These are phyloP conservation scores for Paradoxurus hermaphroditus DNA, from an alignment of 2,113 vertebrate genomes.

Conservation along the genomic window DNA sequence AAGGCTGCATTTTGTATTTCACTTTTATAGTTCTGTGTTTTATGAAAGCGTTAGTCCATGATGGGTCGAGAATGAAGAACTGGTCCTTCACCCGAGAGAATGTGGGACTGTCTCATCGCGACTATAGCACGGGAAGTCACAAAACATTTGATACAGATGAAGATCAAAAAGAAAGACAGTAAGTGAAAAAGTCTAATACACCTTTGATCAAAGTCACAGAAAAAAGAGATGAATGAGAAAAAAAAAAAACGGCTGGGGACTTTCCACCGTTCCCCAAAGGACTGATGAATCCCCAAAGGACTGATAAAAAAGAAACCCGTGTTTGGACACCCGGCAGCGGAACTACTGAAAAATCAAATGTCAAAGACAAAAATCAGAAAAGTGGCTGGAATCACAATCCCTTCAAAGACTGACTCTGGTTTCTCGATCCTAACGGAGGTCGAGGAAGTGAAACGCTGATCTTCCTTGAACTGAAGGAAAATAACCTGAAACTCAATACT, in stretches of 20 bases:
- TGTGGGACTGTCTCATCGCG: neutral
- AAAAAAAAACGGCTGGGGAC: neutral
- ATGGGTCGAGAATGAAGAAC: neutral
- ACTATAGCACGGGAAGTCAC: neutral
- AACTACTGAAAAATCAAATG: neutral
- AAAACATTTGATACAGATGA: neutral
- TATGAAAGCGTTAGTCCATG: neutral
- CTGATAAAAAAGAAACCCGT: neutral
- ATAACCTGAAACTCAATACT: neutral
- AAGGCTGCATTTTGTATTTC: neutral
- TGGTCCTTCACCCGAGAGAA: neutral
- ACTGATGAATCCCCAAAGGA: neutral
- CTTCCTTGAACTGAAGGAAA: neutral
- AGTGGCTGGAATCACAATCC: too few relatives aligned
- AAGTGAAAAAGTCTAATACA: neutral
- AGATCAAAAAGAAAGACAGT: neutral
- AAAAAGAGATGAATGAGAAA: neutral
- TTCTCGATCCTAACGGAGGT: neutral
- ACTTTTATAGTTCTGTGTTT: neutral
- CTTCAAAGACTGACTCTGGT: neutral
- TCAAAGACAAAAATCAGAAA: neutral
- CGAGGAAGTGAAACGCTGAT: rapidly evolving
- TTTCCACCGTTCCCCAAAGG: neutral
- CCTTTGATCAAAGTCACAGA: too few relatives aligned
- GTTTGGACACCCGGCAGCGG: neutral